Percentiles rank a stretch among this genome's conserved stretches.
phyloP scores from a whole-genome alignment of 2,888 invertebrate genomes.

The Drosophila tripunctata region DNA sequence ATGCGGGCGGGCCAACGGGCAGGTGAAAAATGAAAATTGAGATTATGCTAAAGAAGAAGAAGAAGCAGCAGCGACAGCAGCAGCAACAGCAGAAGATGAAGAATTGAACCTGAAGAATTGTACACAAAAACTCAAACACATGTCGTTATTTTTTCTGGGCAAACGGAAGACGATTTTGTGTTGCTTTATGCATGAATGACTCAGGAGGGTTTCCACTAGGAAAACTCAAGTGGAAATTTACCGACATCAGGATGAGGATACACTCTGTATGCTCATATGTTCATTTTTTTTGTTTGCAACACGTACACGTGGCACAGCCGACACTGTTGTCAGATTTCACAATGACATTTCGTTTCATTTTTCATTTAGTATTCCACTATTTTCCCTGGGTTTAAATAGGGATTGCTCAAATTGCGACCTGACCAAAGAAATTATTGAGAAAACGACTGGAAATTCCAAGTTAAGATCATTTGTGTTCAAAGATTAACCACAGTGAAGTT shows the following conservation, averaged over 20 bases:
- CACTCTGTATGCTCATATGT: conserved; percentile 36
- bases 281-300: conserved; percentile 73
- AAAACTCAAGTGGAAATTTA: conserved; percentile 74
- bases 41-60: conserved; percentile 59
- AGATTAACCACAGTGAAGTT: conserved; percentile 28
- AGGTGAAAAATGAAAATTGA: conserved; percentile 77
- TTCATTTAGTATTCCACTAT: conserved; percentile 26
- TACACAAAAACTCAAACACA: conserved; percentile 66
- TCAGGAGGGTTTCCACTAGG: conserved; percentile 21
- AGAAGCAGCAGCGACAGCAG: no score
- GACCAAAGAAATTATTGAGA: conserved; percentile 27
- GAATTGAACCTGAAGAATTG: conserved; percentile 19
- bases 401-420: conserved; percentile 51
- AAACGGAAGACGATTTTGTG: conserved; percentile 67
- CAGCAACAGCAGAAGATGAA: conserved; percentile 2
- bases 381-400: conserved; percentile 28
- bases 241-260: conserved; percentile 32
- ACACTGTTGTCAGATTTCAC: conserved; percentile 45
- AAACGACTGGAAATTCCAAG: conserved; percentile 22
- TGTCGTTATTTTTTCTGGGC: conserved; percentile 53
- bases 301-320: conserved; percentile 57
- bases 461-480: not conserved
- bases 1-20: conserved; percentile 40
- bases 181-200: conserved; percentile 63
- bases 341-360: conserved; percentile 66